These are phyloP conservation scores for Linurgus olivaceus DNA, from an alignment of 2,797 vertebrate genomes.

Conservation along the genomic window DNA sequence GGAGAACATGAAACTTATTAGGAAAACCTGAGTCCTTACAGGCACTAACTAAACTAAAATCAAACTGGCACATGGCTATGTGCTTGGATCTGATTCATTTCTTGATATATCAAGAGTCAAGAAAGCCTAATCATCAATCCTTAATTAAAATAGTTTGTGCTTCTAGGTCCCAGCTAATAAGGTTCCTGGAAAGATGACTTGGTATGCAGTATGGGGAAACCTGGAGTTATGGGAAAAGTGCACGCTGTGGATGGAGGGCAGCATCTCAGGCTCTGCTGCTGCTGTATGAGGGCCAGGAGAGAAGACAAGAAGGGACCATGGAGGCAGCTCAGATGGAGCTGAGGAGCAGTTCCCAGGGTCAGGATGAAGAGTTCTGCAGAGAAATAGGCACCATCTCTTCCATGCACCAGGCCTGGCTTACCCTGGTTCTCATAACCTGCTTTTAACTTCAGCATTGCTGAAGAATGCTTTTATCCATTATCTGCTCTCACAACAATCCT, in stretches of 20 bases:
- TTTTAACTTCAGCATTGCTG: not conserved
- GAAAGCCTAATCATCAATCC: not conserved
- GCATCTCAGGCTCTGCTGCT: not conserved
- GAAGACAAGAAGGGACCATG: not conserved
- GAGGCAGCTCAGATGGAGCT: not conserved
- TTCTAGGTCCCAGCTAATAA: not conserved
- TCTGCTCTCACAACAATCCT: not conserved
- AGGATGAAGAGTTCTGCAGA: not conserved
- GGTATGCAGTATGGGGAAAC: not conserved
- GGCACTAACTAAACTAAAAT: not conserved
- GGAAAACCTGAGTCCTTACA: not conserved
- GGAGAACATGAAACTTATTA: not conserved
- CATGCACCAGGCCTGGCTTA: not conserved
- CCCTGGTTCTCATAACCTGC: not conserved
- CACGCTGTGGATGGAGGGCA: accelerated
- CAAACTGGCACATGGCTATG: not conserved
- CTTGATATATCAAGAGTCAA: not conserved
- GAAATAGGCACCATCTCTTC: not conserved
- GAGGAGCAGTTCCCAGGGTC: not conserved
- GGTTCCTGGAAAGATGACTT: not conserved
- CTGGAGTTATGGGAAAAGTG: not conserved
- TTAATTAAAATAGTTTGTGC: not conserved
- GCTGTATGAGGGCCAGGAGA: not conserved
- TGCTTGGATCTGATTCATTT: not conserved
- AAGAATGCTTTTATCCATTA: not conserved